phyloP scores from a whole-genome alignment of 1,140 invertebrate genomes.

The Meteorus sp. region DNA sequence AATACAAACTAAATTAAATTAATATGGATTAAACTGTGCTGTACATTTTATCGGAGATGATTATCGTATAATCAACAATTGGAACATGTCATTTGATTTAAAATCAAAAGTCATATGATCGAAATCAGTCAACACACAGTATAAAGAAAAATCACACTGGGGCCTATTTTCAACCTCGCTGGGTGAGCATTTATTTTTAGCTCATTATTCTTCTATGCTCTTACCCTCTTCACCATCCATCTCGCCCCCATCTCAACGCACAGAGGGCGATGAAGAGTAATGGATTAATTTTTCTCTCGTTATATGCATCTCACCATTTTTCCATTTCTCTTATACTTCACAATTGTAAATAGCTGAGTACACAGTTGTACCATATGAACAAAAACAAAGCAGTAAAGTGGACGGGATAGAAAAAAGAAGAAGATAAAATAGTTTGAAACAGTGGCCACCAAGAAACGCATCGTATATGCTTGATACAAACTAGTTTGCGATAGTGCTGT shows the following conservation, averaged over 20 bases:
- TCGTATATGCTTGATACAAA: not conserved
- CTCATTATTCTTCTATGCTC: conserved; percentile 10
- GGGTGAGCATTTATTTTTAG: conserved; percentile 8
- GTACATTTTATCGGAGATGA: too few relatives aligned
- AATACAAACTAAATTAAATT: too few relatives aligned
- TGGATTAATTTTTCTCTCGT: conserved; percentile 6
- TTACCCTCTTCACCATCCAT: not conserved
- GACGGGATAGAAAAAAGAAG: too few relatives aligned
- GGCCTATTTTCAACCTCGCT: not conserved
- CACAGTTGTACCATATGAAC: too few relatives aligned
- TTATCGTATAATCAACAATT: too few relatives aligned
- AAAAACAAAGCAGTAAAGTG: too few relatives aligned
- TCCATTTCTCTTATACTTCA: not conserved
- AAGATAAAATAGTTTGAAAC: not conserved
- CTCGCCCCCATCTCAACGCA: too few relatives aligned
- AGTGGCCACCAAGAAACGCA: not conserved
- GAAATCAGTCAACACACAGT: too few relatives aligned
- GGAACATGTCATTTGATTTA: too few relatives aligned
- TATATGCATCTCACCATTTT: not conserved
- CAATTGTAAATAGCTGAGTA: not conserved
- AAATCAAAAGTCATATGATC: too few relatives aligned
- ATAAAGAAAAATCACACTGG: not conserved
- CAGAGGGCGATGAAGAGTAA: conserved; percentile 1
- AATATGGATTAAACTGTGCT: too few relatives aligned
- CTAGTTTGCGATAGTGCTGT: not conserved